A percentile compares a stretch with the other conserved stretches of the same genome.
Evolutionary conservation across 2,888 invertebrate genomes (phyloP).

Genomic region (Hetaerina titia): DNA sequence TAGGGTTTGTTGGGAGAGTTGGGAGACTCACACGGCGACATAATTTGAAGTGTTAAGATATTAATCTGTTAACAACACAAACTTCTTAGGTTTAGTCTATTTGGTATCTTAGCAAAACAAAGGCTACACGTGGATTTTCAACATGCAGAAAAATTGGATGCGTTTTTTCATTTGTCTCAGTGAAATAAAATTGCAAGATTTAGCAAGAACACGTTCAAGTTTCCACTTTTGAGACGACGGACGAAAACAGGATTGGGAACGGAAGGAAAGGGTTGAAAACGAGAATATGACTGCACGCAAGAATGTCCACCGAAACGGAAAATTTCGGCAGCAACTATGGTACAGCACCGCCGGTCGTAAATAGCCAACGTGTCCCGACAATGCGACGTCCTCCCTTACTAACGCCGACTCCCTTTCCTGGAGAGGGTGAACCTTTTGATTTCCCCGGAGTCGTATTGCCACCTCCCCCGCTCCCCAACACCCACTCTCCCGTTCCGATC

Average conservation of each 20-base stretch:
- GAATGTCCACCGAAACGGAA: neutral
- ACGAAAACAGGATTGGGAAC: neutral
- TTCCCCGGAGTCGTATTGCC: neutral
- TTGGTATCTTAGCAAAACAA: too few species aligned
- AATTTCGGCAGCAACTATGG: neutral
- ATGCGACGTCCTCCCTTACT: neutral
- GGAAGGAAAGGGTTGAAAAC: neutral
- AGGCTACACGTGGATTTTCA: too few species aligned
- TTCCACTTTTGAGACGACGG: neutral
- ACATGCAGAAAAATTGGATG: too few species aligned
- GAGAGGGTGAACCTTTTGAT: neutral
- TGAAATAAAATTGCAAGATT: too few species aligned
- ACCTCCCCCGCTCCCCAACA: neutral
- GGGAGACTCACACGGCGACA: too few species aligned
- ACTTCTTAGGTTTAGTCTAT: too few species aligned
- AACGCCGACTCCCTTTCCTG: neutral
- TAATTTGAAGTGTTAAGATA: too few species aligned
- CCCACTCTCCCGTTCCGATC: neutral
- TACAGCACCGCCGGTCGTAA: neutral
- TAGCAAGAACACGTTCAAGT: neutral
- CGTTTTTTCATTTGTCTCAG: too few species aligned
- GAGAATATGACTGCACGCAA: neutral
- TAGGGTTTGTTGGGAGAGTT: too few species aligned
- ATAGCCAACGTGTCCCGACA: neutral
- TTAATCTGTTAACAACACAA: too few species aligned